Base-by-base conservation (phyloP, 2,888 invertebrate species). In the Synergus gifuensis region DNA sequence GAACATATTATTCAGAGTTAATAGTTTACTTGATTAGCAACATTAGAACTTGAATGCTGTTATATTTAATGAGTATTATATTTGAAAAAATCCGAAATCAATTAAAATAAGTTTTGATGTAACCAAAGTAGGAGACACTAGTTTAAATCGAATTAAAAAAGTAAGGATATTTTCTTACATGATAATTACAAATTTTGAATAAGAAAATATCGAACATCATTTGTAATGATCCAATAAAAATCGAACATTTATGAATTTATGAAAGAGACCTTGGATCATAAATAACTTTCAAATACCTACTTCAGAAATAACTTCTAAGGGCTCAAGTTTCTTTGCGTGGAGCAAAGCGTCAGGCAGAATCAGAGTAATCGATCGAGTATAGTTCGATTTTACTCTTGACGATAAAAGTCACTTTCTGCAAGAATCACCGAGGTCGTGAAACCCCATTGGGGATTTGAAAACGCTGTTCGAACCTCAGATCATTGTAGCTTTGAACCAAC, bases 271-370 rank as follows among this genome's bases (percentile, higher is more conserved):
- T 69, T 69, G 28, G 11, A 69, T 49, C 14, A 49, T 69, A 69
- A 49, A 69, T 49, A 49, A 69, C 28, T 69, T 69, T 49, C 46
- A n/a, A 69, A 36, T 69, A 69, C 69, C 49, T 49, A 69, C 49
- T 49, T 69, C 69, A 49, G 49, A 49, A 69, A 69, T 69, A 49
- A 69, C 36, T 69, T 69, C 69, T 28, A 69, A 69, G 69, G 69
- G 69, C 49, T 69, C 28, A 49, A 49, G 28, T 69, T 69, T 28
- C 69, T 69, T 69, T 69, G 69, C 69, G 49, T 69, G 69, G 14
- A 69, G 67, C 67, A 22, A 16, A 69, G n/a, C 69, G n/a, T 69
- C 69, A 69, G 28, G n/a, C 73, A 73, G 40, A 54, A 73, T 73
- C 73, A 73, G n/a, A 73, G 54, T 9, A 73, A 58, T 73, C 73